Conservation (phyloP, 53 echinoderm and acorn worm species). For the Astropecten irregularis region DNA sequence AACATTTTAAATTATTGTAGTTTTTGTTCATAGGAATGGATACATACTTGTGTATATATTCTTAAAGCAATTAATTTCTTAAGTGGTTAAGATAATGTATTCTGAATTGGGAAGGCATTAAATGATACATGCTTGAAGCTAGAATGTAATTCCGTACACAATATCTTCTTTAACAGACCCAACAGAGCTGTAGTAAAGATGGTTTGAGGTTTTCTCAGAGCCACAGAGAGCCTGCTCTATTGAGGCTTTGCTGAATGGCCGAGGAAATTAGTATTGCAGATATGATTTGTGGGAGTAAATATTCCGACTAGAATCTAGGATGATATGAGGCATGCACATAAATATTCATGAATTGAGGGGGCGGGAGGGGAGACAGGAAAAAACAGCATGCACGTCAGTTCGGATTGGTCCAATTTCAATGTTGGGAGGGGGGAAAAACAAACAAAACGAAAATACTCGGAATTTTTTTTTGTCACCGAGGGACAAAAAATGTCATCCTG, state of each 20-base stretch:
- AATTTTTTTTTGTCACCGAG: neutral
- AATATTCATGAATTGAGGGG: conserved; percentile 15
- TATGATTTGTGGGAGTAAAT: conserved; percentile 1
- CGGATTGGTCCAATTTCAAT: conserved; percentile 36
- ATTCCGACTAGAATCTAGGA: neutral
- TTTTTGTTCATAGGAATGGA: too few relatives aligned
- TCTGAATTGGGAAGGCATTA: too few relatives aligned
- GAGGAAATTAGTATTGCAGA: conserved; percentile 31
- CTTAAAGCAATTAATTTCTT: too few relatives aligned
- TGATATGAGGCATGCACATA: conserved; percentile 37
- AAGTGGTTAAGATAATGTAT: too few relatives aligned
- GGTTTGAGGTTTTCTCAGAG: conserved; percentile 32
- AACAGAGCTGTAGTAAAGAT: too few relatives aligned
- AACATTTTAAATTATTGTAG: too few relatives aligned
- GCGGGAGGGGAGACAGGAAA: neutral
- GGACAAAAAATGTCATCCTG: conserved; percentile 3
- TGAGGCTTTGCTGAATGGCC: too few relatives aligned
- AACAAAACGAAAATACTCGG: neutral
- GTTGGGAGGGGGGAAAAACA: neutral
- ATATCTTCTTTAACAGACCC: too few relatives aligned
- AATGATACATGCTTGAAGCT: too few relatives aligned
- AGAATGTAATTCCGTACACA: too few relatives aligned
- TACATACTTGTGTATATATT: too few relatives aligned
- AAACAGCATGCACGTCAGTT: conserved; percentile 49
- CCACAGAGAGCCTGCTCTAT: too few relatives aligned